phyloP scores from a whole-genome alignment of 2,888 invertebrate species.

The Thecophora atra region DNA sequence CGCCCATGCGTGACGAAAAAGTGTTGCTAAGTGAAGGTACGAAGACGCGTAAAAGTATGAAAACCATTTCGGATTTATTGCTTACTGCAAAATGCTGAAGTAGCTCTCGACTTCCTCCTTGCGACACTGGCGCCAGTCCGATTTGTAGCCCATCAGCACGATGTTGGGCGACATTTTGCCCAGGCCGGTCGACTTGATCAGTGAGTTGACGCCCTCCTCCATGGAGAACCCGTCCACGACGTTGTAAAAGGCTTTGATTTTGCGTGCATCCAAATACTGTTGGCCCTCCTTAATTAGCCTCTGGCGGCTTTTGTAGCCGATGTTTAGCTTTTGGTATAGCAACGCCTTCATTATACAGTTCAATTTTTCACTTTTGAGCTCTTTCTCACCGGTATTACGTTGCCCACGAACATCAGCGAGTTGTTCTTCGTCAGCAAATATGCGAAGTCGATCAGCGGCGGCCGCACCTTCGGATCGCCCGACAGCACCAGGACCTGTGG shows the following conservation, averaged over 20 bases:
- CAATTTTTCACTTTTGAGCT: not conserved
- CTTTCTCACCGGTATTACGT: conserved; percentile 77
- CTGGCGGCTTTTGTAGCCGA: conserved; percentile 74
- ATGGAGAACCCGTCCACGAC: conserved; percentile 78
- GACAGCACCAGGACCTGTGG: conserved; percentile 88
- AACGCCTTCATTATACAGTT: not conserved
- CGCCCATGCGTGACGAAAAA: conserved; percentile 90
- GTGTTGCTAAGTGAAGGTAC: conserved; percentile 76
- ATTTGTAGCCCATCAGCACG: conserved; percentile 93
- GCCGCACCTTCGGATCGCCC: conserved; percentile 84
- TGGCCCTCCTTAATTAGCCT: conserved; percentile 74
- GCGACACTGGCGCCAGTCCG: conserved; percentile 83
- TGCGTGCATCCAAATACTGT: conserved; percentile 82
- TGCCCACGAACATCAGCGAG: conserved; percentile 89
- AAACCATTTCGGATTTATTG: not conserved
- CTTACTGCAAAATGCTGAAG: conserved; percentile 94
- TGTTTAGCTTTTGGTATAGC: conserved; percentile 67
- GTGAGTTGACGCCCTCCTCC: conserved; percentile 82
- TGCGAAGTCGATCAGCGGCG: conserved; percentile 90
- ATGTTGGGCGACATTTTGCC: conserved; percentile 95
- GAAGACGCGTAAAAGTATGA: not conserved
- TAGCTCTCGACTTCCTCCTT: conserved; percentile 84
- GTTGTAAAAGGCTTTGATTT: conserved; percentile 89
- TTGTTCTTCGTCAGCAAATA: conserved; percentile 91
- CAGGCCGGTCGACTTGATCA: conserved; percentile 88